Base-by-base conservation (phyloP, 2,888 invertebrate genomes). In the Erynnis tages region DNA sequence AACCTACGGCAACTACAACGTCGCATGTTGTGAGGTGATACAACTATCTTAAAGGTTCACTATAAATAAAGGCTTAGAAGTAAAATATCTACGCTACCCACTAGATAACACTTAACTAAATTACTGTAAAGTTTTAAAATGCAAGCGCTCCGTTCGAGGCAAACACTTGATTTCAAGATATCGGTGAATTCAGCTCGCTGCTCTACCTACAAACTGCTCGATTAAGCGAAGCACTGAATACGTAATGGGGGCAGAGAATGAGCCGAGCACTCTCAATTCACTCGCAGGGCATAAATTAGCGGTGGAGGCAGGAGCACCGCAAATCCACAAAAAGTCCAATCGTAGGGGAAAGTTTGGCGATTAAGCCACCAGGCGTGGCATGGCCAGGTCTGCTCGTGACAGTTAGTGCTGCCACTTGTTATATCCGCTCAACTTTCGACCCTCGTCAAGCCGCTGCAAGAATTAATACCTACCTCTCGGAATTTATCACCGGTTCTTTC, bases 331-430 rank as follows among this genome's bases (percentile, higher is more conserved):
- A 89, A 89, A 88, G 80, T 87, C 84, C 80, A 83, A 86, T 87
- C 76, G 86, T 79, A 77, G 78, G 80, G 82, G 72, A 87, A 89
- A 89, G 86, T 89, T 88, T 76, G 82, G 81, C 82, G 86, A 88
- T 89, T 89, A 88, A 88, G 85, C 82, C 82, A 74, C 78, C 82
- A 85, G 87, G 80, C 86, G 86, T 82, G 84, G 83, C 72, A 63
- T 63, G 77, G 83, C 78, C 87, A 84, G 85, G 84, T 78, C 85
- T 89, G 88, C 68, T 73, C 73, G 71, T 79, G 88, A 87, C 88
- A 89, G 86, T 86, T 86, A 87, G 85, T 86, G 83, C 85, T 73
- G 77, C 84, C 85, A 85, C 86, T 87, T 85, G 82, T 84, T 87
- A 87, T 87, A 87, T 86, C 82, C 80, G 82, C 82, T 80, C 73